Evolutionary conservation across 2,888 invertebrate species (phyloP).

Genomic region (Zeuzera pyrina): DNA sequence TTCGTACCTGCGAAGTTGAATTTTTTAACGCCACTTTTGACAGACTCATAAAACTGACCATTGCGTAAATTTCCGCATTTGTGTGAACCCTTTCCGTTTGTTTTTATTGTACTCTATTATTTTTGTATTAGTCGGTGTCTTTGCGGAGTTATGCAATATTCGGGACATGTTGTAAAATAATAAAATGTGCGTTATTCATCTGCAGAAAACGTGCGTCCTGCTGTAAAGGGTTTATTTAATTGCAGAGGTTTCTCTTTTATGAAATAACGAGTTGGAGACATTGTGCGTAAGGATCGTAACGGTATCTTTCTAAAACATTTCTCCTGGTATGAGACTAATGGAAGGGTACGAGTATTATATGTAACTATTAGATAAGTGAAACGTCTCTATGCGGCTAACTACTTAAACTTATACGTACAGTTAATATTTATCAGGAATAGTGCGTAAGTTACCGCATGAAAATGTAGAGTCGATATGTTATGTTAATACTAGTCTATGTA

Average conservation of each 20-base stretch:
- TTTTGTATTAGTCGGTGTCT: constrained; percentile 49
- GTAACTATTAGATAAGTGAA: constrained; percentile 47
- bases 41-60: constrained; percentile 47
- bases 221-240: constrained; percentile 61
- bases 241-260: constrained; percentile 54
- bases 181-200: constrained; percentile 64
- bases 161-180: constrained; percentile 53
- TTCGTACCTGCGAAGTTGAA: constrained; percentile 64
- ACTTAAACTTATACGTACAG: no score
- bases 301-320: constrained; percentile 49
- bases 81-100: constrained; percentile 70
- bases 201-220: constrained; percentile 49
- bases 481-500: no score
- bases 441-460: no score
- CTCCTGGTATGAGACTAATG: constrained; percentile 38
- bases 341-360: constrained; percentile 26
- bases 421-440: constrained; percentile 37
- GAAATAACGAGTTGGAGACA: constrained; percentile 22
- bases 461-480: no score
- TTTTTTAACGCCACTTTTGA: constrained; percentile 43
- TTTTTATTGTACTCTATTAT: constrained; percentile 63
- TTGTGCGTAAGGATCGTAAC: constrained; percentile 41
- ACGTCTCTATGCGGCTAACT: constrained; percentile 28
- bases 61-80: constrained; percentile 71
- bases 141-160: constrained; percentile 62